phyloP scores from a whole-genome alignment of 2,113 vertebrate species.

The Microtus richardsoni region DNA sequence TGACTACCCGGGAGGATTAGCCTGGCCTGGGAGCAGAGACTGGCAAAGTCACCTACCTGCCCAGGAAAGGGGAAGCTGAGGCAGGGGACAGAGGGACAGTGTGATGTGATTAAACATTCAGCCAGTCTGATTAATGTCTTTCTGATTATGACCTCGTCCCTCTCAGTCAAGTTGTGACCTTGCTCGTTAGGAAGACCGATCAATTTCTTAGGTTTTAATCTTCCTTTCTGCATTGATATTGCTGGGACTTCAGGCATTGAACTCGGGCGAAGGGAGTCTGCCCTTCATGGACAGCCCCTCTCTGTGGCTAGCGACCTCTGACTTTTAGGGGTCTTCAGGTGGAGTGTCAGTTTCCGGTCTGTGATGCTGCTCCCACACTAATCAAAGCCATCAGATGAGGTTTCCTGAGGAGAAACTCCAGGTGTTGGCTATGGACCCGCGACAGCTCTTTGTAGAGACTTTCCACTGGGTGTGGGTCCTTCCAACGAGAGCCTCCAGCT shows the following conservation, averaged over 20 bases:
- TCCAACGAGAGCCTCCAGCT: neutral
- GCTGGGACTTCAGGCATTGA: neutral
- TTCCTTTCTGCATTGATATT: neutral
- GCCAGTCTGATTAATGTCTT: neutral
- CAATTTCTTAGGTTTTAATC: neutral
- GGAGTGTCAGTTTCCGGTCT: neutral
- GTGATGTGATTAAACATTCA: neutral
- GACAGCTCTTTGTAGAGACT: neutral
- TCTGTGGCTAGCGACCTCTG: neutral
- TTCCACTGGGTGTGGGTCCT: neutral
- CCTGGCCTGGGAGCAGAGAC: neutral
- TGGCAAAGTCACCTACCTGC: neutral
- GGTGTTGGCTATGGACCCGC: neutral
- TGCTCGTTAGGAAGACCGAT: neutral
- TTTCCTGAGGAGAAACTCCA: neutral
- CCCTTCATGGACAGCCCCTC: neutral
- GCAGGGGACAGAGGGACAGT: neutral
- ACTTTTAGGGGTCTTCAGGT: neutral
- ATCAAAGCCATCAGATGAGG: neutral
- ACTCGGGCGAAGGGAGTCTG: neutral
- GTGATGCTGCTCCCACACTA: neutral
- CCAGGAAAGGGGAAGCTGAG: neutral
- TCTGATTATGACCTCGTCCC: neutral
- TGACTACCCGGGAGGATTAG: neutral
- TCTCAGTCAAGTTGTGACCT: neutral